Conservation (phyloP, 92 coral and sea anemone genomes). For the Pocillopora grandis region DNA sequence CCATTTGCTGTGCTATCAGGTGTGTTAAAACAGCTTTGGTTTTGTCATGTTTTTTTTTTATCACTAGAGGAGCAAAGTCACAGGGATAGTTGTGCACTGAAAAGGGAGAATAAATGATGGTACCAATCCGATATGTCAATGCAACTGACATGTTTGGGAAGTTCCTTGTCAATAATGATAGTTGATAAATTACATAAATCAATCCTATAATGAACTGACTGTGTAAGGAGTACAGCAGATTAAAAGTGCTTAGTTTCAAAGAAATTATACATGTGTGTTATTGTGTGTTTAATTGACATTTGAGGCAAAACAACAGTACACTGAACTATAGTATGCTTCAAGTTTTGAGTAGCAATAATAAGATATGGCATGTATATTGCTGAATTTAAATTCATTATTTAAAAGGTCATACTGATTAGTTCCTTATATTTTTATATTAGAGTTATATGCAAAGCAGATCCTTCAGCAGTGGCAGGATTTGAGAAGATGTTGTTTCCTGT, state of each 20-base stretch:
- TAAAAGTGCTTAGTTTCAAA: no score
- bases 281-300: no score
- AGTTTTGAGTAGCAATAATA: background rate
- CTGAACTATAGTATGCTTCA: background rate
- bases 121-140: no score
- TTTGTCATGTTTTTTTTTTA: background rate
- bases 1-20: conserved; percentile 92
- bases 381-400: background rate
- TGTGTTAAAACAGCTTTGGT: conserved; percentile 21
- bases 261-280: no score
- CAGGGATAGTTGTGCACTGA: no score
- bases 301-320: no score
- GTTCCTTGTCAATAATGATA: no score
- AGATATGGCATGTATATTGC: background rate
- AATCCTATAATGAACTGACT: no score
- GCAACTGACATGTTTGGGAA: no score
- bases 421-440: conserved; percentile 45
- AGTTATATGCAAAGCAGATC: conserved; percentile 72
- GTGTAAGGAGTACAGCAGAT: no score
- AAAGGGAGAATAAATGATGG: no score
- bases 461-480: conserved; percentile 67
- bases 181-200: no score
- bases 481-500: conserved; percentile 88
- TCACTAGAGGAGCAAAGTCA: background rate
- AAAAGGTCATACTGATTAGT: background rate